Percentiles rank a stretch among this genome's conserved stretches.
These are phyloP conservation scores for Himalopsyche phryganea DNA, from an alignment of 1,140 invertebrate species.

Conservation along the genomic window DNA sequence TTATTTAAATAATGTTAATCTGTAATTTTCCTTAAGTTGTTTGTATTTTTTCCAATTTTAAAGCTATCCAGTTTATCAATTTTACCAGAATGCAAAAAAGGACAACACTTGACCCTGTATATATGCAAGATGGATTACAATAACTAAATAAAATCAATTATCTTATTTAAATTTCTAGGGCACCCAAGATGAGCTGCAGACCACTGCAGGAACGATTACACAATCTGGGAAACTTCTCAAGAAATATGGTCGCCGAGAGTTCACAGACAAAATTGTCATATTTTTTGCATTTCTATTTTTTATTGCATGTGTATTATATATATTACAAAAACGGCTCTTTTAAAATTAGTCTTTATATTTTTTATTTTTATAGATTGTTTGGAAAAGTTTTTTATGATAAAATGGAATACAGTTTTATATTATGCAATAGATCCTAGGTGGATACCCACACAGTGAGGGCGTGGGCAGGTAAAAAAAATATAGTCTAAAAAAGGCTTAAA, in stretches of 20 bases:
- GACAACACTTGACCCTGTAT: too few relatives aligned
- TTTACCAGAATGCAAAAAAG: too few relatives aligned
- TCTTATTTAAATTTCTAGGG: constrained; percentile 49
- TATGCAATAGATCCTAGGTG: too few relatives aligned
- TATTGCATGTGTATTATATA: constrained; percentile 85
- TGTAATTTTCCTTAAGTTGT: too few relatives aligned
- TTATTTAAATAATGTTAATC: too few relatives aligned
- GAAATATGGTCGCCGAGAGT: constrained; percentile 90
- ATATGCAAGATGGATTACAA: too few relatives aligned
- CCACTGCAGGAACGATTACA: constrained; percentile 79
- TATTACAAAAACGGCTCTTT: constrained; percentile 85
- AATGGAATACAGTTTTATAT: background rate
- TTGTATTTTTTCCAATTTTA: too few relatives aligned
- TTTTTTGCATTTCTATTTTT: constrained; percentile 91
- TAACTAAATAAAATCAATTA: too few relatives aligned
- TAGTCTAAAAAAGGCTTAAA: too few relatives aligned
- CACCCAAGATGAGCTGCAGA: constrained; percentile 80
- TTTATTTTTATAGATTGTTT: background rate
- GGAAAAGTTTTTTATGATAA: background rate
- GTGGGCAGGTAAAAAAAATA: too few relatives aligned
- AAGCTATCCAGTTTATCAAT: too few relatives aligned
- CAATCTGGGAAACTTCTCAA: constrained; percentile 87
- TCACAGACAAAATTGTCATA: constrained; percentile 91
- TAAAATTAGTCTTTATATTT: constrained; percentile 39
- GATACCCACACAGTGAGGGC: too few relatives aligned